Conservation (phyloP, 2,113 vertebrate species). For the Mus musculus region DNA sequence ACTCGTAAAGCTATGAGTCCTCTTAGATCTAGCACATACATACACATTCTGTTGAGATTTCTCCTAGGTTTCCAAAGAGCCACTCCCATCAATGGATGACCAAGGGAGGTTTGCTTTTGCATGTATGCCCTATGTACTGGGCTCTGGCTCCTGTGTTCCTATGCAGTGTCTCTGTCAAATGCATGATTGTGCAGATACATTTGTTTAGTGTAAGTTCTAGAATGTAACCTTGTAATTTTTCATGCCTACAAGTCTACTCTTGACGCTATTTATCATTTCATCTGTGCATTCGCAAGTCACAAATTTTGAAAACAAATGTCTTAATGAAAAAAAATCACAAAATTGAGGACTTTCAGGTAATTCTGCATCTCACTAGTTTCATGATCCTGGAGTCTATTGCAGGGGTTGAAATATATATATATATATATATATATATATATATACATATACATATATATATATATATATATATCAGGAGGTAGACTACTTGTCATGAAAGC, state of each 20-base stretch:
- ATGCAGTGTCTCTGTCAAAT: neutral
- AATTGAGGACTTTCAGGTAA: neutral
- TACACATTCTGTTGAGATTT: neutral
- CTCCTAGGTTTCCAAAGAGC: neutral
- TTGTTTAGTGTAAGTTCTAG: neutral
- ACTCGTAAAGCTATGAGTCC: neutral
- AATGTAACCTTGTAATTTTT: neutral
- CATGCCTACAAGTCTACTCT: neutral
- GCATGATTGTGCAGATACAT: neutral
- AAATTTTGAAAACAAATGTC: neutral
- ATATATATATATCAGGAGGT: too few relatives aligned
- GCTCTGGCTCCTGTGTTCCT: neutral
- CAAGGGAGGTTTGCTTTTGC: neutral
- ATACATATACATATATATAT: too few relatives aligned
- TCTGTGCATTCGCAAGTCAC: neutral
- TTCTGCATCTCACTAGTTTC: neutral
- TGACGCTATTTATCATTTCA: neutral
- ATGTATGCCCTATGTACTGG: fast-evolving
- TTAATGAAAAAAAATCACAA: neutral
- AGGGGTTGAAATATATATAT: neutral
- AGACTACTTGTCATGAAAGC: neutral
- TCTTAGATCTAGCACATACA: neutral
- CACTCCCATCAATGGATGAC: neutral
- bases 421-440: too few relatives aligned
- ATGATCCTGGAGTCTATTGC: neutral